A percentile compares a stretch with the other conserved stretches of the same genome.
Conservation (phyloP, 2,113 vertebrate species). For the Chloropsis hardwickii region DNA sequence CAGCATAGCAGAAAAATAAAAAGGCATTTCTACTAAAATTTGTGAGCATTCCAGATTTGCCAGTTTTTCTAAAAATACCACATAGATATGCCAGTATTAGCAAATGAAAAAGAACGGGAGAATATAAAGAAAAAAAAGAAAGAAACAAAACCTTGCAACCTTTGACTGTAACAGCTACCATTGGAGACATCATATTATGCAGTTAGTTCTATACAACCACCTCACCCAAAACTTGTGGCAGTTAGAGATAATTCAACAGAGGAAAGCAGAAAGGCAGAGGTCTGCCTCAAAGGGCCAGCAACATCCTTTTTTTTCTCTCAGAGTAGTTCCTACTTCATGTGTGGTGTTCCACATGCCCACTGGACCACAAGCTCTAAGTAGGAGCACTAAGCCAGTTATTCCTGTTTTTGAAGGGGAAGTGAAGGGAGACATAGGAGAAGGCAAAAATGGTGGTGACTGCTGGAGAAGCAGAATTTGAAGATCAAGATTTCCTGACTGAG, state of each 20-base stretch:
- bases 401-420: constrained; percentile 39
- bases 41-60: background rate
- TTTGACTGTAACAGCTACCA: background rate
- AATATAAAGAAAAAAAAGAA: background rate
- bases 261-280: constrained; percentile 19
- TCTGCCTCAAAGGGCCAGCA: constrained; percentile 1
- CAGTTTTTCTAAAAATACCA: background rate
- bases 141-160: background rate
- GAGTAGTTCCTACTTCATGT: background rate
- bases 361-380: background rate
- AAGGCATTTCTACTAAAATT: background rate
- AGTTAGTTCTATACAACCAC: background rate
- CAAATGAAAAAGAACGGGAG: background rate
- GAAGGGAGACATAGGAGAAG: background rate
- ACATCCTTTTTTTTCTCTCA: constrained; percentile 22
- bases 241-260: constrained; percentile 25
- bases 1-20: background rate
- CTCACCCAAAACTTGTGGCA: constrained; percentile 20
- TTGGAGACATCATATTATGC: background rate
- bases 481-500: background rate
- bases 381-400: constrained; percentile 32
- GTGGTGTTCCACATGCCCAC: background rate
- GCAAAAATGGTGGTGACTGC: background rate
- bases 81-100: background rate
- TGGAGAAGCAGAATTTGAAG: constrained; percentile 6